Evolutionary conservation across 2,113 vertebrate species (phyloP), one percentile per base, ranked within the genome.

Genomic region (Scytalopus superciliaris): DNA sequence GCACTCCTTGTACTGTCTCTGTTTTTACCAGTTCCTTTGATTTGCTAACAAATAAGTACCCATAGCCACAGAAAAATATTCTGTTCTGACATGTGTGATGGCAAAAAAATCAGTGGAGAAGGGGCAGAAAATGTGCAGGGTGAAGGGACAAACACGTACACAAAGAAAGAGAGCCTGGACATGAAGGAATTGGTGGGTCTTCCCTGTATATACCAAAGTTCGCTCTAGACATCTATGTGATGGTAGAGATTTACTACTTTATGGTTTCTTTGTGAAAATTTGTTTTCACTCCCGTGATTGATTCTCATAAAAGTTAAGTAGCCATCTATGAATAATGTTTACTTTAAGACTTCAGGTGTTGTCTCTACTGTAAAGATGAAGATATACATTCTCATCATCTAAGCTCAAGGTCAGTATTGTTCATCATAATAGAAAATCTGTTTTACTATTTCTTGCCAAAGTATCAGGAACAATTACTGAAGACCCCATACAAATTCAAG

Each of bases 231-330:
- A 1, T 23, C 19, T 59, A 11, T 42, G 31, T 47, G 28, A 87
- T 91, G 23, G 25, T 31, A 78, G 45, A 94, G 24, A 78, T 75
- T 75, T 64, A 67, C 37, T 31, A 40, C 4, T 68, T 74, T 12
- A 59, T 28, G 24, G 15, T 17, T 37, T 42, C 79, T 83, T 77
- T 57, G 24, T 69, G 47, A 81, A 91, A 93, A 89, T 89, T 93
- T 15, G 4, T 68, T 88, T 86, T 91, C 19, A 67, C 23, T 83
- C 35, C 45, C 59, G 52, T 42, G 73, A 87, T 31, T 86, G 68
- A 78, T 85, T 72, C 75, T 63, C 30, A 73, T 86, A 90, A 85
- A 91, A 91, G 31, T 72, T 95, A 95, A 94, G 68, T 55, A 84
- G 40, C 35, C 66, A 60, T 52, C 56, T 57, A 77, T 56, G 74